A percentile compares a stretch with the other conserved stretches of the same genome.
These are phyloP conservation scores for Eunapius fragilis DNA, from an alignment of 37 sponge, comb jelly and placozoan genomes.

Conservation along the genomic window DNA sequence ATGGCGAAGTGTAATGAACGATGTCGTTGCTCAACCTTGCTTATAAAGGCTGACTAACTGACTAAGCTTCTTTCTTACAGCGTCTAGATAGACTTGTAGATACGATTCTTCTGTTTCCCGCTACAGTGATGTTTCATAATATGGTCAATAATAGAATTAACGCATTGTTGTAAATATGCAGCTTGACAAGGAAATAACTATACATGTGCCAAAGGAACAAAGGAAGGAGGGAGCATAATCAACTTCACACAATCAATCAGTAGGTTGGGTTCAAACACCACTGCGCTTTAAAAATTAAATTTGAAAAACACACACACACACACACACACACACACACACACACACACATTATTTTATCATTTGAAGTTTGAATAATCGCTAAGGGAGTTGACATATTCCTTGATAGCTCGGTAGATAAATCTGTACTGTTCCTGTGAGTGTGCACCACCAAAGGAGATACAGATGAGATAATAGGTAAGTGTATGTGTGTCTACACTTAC, in stretches of 20 bases:
- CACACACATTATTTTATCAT: background rate
- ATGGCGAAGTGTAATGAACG: too few species aligned
- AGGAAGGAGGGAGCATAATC: background rate
- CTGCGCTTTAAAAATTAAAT: background rate
- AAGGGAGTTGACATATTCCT: constrained; percentile 78
- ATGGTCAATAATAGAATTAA: too few species aligned
- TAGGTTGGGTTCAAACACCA: background rate
- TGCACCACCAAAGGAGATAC: background rate
- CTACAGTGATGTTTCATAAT: too few species aligned
- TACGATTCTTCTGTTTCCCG: too few species aligned
- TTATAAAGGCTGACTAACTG: too few species aligned
- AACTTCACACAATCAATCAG: background rate
- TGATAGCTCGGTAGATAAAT: constrained; percentile 76
- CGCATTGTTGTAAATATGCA: too few species aligned
- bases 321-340: background rate
- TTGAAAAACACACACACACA: background rate
- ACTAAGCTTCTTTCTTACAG: too few species aligned
- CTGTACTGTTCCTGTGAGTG: constrained; percentile 72
- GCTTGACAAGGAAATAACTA: too few species aligned
- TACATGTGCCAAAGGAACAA: background rate
- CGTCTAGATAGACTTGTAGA: too few species aligned
- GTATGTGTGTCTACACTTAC: constrained; percentile 37
- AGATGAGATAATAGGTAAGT: too few species aligned
- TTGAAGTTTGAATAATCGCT: constrained; percentile 69
- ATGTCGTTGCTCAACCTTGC: too few species aligned